Base-by-base conservation (phyloP, 2,113 vertebrate genomes). In the Haemorhous mexicanus region DNA sequence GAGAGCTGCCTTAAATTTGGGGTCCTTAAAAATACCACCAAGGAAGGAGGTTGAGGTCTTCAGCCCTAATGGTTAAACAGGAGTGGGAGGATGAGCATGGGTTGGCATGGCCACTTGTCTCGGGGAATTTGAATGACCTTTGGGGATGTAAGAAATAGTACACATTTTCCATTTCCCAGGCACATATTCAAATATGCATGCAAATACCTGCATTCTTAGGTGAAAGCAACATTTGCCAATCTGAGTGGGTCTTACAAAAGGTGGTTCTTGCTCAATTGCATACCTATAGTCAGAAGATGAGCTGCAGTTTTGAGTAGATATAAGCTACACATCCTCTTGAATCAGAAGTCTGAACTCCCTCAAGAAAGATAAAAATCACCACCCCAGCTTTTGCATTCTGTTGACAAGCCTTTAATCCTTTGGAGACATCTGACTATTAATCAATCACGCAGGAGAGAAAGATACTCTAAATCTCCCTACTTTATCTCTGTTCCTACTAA, bases 91-190 rank as follows among this genome's bases (percentile, higher is more conserved):
- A 11, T 70, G 37, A 83, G 58, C 13, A 9, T 37, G 16, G 15
- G 2, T 1, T 50, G 8, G 1, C 23, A 37, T n/a, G 30, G 18
- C 32, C 1, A 4, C 3, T 24, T 72, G 16, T 67, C 46, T 61
- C 72, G 55, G 16, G 63, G 17, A 32, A 37, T 87, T 61, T 0
- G 0, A 37, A 46, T 89, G 62, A 49, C 13, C 6, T 37, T 26
- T 53, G 24, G 47, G 55, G 32, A 50, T 11, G 15, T 33, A 84
- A 87, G 22, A 22, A 66, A 32, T 39, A 9, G 11, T 58, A 37
- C 13, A 16, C 0, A 3, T 55, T 77, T 93, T 44, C 24, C 16
- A n/a, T 59, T 92, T 88, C 22, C 14, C 37, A 63, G 41, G 8
- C 19, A 73, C 12, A 9, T 47, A 33, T 49, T 73, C 30, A 68